Evolutionary conservation across 2,888 invertebrate species (phyloP).

Genomic region (Gortyna flavago): DNA sequence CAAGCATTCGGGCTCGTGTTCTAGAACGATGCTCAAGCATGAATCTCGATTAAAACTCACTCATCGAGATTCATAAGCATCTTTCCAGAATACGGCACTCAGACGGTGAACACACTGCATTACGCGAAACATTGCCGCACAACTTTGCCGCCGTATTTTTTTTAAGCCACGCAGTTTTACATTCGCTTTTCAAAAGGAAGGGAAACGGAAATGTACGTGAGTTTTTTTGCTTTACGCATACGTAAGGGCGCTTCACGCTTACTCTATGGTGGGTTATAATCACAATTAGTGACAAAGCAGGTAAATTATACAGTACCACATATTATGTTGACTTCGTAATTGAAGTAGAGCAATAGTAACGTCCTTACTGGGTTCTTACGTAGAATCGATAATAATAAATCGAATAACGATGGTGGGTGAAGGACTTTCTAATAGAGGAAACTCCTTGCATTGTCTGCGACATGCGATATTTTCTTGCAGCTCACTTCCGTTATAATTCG

Average conservation of each 20-base stretch:
- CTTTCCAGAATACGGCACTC: constrained; percentile 37
- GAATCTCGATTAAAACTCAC: not conserved
- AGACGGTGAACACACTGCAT: constrained; percentile 58
- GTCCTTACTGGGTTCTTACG: not conserved
- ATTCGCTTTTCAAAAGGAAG: constrained; percentile 42
- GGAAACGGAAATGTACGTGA: constrained; percentile 21
- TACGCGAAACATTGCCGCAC: constrained; percentile 52
- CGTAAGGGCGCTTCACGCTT: constrained; percentile 8
- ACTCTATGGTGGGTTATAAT: constrained; percentile 3
- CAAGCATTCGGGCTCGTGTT: constrained; percentile 26
- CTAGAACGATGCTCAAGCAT: not conserved
- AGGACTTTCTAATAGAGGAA: constrained; percentile 26
- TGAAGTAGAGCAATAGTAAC: not conserved
- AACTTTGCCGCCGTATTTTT: constrained; percentile 34
- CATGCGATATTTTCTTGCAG: constrained; percentile 5
- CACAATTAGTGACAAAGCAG: constrained; percentile 1
- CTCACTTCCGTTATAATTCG: not conserved
- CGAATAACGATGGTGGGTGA: constrained; percentile 7
- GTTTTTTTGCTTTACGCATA: constrained; percentile 30
- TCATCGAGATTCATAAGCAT: constrained; percentile 2
- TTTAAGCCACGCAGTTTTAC: constrained; percentile 35
- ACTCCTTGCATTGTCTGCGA: constrained; percentile 30
- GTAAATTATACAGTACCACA: not conserved
- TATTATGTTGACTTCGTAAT: not conserved
- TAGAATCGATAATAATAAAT: constrained; percentile 11